phyloP scores from a whole-genome alignment of 2,797 vertebrate species.

The Odontamblyopus lacepedii region DNA sequence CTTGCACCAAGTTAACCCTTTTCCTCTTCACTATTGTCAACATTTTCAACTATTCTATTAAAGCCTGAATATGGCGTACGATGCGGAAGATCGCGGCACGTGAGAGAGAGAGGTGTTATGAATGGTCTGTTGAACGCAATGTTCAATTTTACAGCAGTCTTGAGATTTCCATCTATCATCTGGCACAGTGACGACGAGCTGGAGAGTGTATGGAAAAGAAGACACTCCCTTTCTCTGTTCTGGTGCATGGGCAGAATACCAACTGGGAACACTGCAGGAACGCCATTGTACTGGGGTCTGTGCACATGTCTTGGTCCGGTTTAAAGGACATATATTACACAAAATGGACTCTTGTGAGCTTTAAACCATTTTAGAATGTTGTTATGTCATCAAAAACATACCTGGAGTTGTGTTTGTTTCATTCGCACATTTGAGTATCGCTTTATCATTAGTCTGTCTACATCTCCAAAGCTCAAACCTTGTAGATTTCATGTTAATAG shows the following conservation, averaged over 20 bases:
- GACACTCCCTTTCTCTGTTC: constrained; percentile 39
- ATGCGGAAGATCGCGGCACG: constrained; percentile 50
- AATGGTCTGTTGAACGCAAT: constrained; percentile 56
- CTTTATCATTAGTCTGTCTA: too few relatives aligned
- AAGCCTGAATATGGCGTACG: constrained; percentile 28
- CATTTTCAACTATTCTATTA: constrained; percentile 55
- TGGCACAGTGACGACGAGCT: constrained; percentile 38
- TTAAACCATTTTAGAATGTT: too few relatives aligned
- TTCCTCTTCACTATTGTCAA: constrained; percentile 38
- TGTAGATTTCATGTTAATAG: too few relatives aligned
- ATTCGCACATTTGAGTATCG: too few relatives aligned
- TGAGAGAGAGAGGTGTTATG: constrained; percentile 37
- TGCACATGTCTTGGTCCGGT: constrained; percentile 18
- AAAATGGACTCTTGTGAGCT: too few relatives aligned
- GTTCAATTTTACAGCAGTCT: constrained; percentile 68
- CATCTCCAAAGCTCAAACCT: too few relatives aligned
- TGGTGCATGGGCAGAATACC: constrained; percentile 60
- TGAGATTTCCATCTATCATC: constrained; percentile 69
- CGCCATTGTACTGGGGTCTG: not conserved
- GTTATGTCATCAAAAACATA: too few relatives aligned
- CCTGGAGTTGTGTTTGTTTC: too few relatives aligned
- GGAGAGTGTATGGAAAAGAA: constrained; percentile 12
- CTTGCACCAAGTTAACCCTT: constrained; percentile 10
- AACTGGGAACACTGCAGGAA: constrained; percentile 33
- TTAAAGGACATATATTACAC: constrained; percentile 7